phyloP scores from a whole-genome alignment of 2,888 invertebrate species.

The Odontomyia ornata region DNA sequence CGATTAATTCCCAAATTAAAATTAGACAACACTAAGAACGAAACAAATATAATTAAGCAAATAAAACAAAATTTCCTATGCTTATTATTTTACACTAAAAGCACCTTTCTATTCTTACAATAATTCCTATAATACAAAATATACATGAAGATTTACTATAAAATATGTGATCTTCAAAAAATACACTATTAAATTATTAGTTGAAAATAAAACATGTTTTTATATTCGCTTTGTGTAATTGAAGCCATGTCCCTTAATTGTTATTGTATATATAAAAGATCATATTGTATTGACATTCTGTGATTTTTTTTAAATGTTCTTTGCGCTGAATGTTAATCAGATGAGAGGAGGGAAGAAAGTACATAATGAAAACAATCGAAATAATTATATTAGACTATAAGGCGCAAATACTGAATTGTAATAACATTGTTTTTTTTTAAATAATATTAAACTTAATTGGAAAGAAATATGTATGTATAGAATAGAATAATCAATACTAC shows the following conservation, averaged over 20 bases:
- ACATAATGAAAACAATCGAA: background rate
- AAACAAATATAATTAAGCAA: background rate
- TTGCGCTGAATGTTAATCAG: slow-evolving; percentile 15
- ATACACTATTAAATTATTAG: too few species aligned
- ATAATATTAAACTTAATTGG: background rate
- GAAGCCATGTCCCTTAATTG: background rate
- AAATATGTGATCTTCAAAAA: too few species aligned
- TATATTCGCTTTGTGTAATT: background rate
- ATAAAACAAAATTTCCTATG: background rate
- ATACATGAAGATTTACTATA: too few species aligned
- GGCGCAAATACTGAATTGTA: background rate
- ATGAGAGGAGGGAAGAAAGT: background rate
- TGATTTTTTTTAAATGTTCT: slow-evolving; percentile 28
- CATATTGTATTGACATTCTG: slow-evolving; percentile 42
- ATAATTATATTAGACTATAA: background rate
- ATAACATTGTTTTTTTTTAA: background rate
- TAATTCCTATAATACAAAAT: slow-evolving; percentile 1
- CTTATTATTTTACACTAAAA: background rate
- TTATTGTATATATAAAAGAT: slow-evolving; percentile 3
- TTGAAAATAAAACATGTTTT: background rate
- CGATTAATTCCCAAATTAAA: slow-evolving; percentile 19
- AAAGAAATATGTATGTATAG: background rate
- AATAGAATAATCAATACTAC: background rate
- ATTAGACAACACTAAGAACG: background rate
- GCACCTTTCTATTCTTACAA: background rate